Evolutionary conservation across 30 jellyfish, hydroid and myxozoan genomes (phyloP).

Genomic region (Hydractinia symbiolongicarpus): DNA sequence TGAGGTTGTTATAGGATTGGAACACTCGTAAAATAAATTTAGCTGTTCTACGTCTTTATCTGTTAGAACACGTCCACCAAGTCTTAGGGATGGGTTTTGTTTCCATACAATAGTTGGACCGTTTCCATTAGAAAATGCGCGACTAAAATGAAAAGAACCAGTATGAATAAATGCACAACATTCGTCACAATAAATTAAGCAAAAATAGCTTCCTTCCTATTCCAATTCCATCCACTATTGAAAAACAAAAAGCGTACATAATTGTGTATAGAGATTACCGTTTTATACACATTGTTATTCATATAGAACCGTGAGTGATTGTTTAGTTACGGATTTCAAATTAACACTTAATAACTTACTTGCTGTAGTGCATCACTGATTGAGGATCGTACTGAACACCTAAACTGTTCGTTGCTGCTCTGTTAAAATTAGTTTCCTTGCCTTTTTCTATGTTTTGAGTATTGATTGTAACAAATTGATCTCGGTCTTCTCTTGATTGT

Average conservation of each 20-base stretch:
- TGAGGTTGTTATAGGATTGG: neutral
- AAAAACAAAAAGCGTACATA: neutral
- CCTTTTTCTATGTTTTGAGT: neutral
- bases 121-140: too few species aligned
- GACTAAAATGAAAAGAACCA: too few species aligned
- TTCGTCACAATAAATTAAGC: too few species aligned
- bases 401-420: neutral
- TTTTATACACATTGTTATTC: neutral
- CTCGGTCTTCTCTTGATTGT: slow-evolving; percentile 6
- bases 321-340: neutral
- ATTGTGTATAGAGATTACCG: neutral
- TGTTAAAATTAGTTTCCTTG: neutral
- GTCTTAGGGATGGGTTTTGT: neutral
- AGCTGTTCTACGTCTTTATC: neutral
- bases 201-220: neutral
- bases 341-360: neutral
- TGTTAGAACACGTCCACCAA: neutral
- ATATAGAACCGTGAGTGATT: neutral
- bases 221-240: neutral
- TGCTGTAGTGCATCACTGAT: slow-evolving; percentile 6
- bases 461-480: neutral
- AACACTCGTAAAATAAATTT: slow-evolving; percentile 2
- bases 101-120: neutral
- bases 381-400: neutral
- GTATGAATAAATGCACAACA: too few species aligned